phyloP scores from a whole-genome alignment of 2,888 invertebrate genomes.

The Oligia fasciuncula region DNA sequence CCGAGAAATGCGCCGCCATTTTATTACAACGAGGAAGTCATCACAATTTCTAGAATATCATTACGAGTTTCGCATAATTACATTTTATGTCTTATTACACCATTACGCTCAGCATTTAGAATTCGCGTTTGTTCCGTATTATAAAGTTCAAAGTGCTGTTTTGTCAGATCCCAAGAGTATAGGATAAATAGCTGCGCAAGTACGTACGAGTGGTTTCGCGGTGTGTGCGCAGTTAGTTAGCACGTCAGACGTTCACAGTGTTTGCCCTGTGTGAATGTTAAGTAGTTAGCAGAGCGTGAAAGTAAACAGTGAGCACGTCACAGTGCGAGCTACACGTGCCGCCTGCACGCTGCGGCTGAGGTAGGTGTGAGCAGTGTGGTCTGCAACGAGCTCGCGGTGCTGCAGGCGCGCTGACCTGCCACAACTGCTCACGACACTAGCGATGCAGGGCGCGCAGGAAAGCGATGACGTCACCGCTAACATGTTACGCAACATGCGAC shows the following conservation, averaged over 20 bases:
- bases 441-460: background rate
- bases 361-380: background rate
- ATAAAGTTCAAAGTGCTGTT: slow-evolving; percentile 25
- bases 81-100: slow-evolving; percentile 10
- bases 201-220: background rate
- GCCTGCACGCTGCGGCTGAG: background rate
- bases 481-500: slow-evolving; percentile 8
- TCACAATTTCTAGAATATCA: slow-evolving; percentile 11
- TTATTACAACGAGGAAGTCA: slow-evolving; percentile 28
- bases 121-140: slow-evolving; percentile 5
- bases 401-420: background rate
- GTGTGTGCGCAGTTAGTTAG: slow-evolving; percentile 21
- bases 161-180: background rate
- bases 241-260: slow-evolving; percentile 9
- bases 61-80: slow-evolving; percentile 14
- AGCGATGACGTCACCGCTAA: slow-evolving; percentile 19
- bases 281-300: slow-evolving; percentile 34
- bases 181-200: background rate
- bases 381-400: background rate
- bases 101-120: slow-evolving; percentile 7
- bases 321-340: background rate
- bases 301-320: slow-evolving; percentile 35
- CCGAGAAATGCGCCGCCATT: background rate
- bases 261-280: slow-evolving; percentile 21
- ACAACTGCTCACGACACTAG: too few species aligned